phyloP scores from a whole-genome alignment of 2,113 vertebrate genomes.

The Nothobranchius furzeri region DNA sequence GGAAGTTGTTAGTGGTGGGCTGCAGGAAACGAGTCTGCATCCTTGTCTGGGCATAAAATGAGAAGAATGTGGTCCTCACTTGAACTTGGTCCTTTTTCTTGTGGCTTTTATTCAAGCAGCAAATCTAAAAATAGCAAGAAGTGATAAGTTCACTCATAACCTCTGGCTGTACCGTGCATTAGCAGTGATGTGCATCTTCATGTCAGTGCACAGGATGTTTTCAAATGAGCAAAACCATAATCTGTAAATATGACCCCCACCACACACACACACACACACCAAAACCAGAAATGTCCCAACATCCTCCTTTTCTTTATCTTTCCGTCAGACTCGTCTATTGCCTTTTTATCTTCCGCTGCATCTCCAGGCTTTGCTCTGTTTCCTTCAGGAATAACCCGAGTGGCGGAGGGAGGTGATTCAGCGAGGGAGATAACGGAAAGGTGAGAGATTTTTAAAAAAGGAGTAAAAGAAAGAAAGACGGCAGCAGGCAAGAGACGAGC shows the following conservation, averaged over 20 bases:
- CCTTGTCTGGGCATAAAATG: conserved; percentile 3
- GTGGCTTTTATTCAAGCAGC: too few species aligned
- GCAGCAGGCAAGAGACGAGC: conserved; percentile 34
- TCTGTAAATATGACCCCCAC: neutral
- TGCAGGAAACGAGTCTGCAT: conserved; percentile 16
- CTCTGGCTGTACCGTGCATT: neutral
- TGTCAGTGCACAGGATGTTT: too few species aligned
- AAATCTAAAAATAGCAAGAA: neutral
- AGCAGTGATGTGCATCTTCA: too few species aligned
- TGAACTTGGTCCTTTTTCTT: neutral
- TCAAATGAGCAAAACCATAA: neutral
- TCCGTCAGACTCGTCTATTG: conserved; percentile 38
- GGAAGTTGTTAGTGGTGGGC: conserved; percentile 6
- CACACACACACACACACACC: neutral
- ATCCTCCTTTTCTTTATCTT: conserved; percentile 14
- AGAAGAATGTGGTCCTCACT: neutral
- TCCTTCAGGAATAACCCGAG: conserved; percentile 28
- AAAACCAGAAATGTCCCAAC: neutral
- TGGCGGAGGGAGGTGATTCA: conserved; percentile 10
- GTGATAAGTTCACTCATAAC: neutral
- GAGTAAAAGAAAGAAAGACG: conserved; percentile 22
- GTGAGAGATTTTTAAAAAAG: conserved; percentile 18
- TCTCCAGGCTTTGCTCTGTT: conserved; percentile 18
- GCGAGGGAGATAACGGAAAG: conserved; percentile 29
- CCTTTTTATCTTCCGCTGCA: conserved; percentile 35